phyloP scores from a whole-genome alignment of 2,888 invertebrate genomes.

The Agriotes lineatus region DNA sequence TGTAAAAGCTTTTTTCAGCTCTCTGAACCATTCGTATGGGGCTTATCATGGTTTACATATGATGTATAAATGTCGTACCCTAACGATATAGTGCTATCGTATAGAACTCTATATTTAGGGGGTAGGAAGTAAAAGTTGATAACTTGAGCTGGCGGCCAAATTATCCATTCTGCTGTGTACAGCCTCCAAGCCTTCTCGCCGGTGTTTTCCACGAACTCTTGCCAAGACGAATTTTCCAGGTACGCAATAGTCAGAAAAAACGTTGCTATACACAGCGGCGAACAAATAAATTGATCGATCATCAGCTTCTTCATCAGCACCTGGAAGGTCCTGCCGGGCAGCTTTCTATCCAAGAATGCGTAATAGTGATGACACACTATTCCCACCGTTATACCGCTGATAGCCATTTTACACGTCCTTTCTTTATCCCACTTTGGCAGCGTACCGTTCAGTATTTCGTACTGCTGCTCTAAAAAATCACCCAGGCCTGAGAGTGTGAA shows the following conservation, averaged over 20 bases:
- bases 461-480: conserved; percentile 84
- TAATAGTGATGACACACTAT: conserved; percentile 91
- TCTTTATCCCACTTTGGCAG: conserved; percentile 70
- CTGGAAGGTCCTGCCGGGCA: conserved; percentile 77
- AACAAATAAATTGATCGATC: conserved; percentile 86
- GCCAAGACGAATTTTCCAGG: conserved; percentile 74
- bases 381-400: conserved; percentile 83
- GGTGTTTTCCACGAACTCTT: conserved; percentile 77
- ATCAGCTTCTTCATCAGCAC: conserved; percentile 83
- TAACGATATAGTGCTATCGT: conserved; percentile 87
- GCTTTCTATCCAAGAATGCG: conserved; percentile 76
- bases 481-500: conserved; percentile 81
- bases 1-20: background rate
- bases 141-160: conserved; percentile 94
- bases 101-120: conserved; percentile 84
- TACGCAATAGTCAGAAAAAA: conserved; percentile 84
- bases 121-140: conserved; percentile 93
- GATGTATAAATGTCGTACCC: conserved; percentile 90
- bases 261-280: conserved; percentile 81
- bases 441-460: conserved; percentile 74
- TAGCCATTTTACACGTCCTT: conserved; percentile 82
- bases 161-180: conserved; percentile 89
- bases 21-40: background rate
- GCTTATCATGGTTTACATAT: conserved; percentile 75
- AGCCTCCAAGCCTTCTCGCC: conserved; percentile 80